These are phyloP conservation scores for Stomatorhinus ivindoensis DNA, from an alignment of 2,113 vertebrate species.

Conservation along the genomic window DNA sequence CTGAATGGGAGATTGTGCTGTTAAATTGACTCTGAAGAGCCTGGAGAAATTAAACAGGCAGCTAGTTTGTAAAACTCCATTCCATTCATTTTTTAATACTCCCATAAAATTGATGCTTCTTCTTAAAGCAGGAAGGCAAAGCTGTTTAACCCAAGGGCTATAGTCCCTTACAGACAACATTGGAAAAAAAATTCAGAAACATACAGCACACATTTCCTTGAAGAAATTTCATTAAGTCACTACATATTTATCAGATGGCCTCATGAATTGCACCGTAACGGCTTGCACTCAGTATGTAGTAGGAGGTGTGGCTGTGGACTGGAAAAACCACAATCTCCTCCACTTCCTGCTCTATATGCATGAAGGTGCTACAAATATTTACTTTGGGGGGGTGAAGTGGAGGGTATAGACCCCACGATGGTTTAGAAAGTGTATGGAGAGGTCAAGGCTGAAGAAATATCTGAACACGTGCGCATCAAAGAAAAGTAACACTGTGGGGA, in stretches of 20 bases:
- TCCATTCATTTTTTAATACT: background rate
- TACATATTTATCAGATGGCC: conserved; percentile 46
- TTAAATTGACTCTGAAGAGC: background rate
- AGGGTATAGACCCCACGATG: background rate
- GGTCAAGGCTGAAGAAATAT: background rate
- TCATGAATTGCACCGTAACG: conserved; percentile 44
- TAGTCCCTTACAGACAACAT: background rate
- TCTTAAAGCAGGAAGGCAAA: conserved; percentile 48
- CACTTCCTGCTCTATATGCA: background rate
- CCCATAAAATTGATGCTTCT: conserved; percentile 35
- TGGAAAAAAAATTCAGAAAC: background rate
- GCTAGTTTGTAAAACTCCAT: background rate
- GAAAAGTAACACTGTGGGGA: background rate
- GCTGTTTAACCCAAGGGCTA: background rate
- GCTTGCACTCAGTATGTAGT: conserved; percentile 36
- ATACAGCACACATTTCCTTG: conserved; percentile 25
- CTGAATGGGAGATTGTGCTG: background rate
- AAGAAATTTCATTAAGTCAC: conserved; percentile 42
- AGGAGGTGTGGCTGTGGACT: conserved; percentile 58
- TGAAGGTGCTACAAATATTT: background rate
- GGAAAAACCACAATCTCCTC: conserved; percentile 67
- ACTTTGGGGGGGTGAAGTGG: background rate
- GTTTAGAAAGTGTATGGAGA: background rate
- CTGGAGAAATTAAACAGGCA: background rate
- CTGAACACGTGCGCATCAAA: background rate